Percentiles rank a stretch among this genome's conserved stretches.
Evolutionary conservation across 1,140 invertebrate genomes (phyloP).

Genomic region (Rhagoletis zephyria): DNA sequence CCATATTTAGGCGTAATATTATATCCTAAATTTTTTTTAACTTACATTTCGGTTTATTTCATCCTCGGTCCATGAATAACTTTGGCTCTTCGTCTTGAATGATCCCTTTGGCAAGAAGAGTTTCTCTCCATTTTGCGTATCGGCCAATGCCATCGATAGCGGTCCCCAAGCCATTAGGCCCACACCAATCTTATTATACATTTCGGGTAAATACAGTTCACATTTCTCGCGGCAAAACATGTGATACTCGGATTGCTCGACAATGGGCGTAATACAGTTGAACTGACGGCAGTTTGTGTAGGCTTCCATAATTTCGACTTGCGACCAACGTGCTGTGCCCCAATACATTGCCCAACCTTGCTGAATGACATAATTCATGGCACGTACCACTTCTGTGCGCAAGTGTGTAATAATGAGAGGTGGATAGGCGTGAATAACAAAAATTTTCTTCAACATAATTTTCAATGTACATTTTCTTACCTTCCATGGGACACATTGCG

Average conservation of each 20-base stretch:
- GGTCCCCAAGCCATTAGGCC: slow-evolving; percentile 77
- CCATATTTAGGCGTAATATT: background rate
- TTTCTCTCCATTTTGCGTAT: slow-evolving; percentile 72
- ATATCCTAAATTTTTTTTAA: background rate
- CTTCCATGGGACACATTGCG: slow-evolving; percentile 97
- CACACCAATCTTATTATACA: slow-evolving; percentile 96
- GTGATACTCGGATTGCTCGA: slow-evolving; percentile 96
- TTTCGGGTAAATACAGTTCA: slow-evolving; percentile 94
- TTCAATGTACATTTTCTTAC: slow-evolving; percentile 75
- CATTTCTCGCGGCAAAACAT: slow-evolving; percentile 96
- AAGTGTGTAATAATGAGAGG: slow-evolving; percentile 33
- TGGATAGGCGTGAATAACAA: background rate
- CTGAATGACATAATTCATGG: slow-evolving; percentile 91
- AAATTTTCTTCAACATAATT: background rate
- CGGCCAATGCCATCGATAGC: slow-evolving; percentile 71
- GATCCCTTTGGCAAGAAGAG: slow-evolving; percentile 72
- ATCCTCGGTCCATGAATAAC: slow-evolving; percentile 90
- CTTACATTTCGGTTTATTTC: slow-evolving; percentile 79
- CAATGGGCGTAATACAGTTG: slow-evolving; percentile 95
- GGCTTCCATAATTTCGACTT: slow-evolving; percentile 94
- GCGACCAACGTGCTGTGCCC: slow-evolving; percentile 91
- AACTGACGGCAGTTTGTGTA: slow-evolving; percentile 96
- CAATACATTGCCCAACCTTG: slow-evolving; percentile 96
- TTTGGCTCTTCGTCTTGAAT: slow-evolving; percentile 72
- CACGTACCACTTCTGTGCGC: slow-evolving; percentile 89